Evolutionary conservation across 1,140 invertebrate species (phyloP).

Genomic region (Trichoplusia ni): DNA sequence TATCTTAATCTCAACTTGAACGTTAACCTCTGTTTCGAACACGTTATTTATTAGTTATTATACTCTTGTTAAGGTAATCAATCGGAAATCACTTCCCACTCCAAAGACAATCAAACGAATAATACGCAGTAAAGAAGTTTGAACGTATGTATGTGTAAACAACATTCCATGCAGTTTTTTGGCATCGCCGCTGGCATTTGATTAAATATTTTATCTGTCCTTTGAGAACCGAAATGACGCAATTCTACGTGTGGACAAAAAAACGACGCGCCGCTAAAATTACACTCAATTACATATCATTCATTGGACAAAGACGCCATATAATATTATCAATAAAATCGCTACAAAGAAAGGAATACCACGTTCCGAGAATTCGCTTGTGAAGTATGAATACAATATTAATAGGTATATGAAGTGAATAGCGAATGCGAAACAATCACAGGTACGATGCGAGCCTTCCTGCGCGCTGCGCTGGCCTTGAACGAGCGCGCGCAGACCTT

Average conservation of each 20-base stretch:
- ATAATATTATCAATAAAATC: neutral
- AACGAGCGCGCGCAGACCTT: constrained; percentile 57
- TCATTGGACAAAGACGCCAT: neutral
- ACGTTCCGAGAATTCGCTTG: neutral
- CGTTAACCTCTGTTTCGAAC: too few relatives aligned
- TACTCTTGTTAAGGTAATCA: neutral
- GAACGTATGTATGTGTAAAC: too few relatives aligned
- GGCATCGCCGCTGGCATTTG: constrained; percentile 46
- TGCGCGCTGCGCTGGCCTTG: constrained; percentile 60
- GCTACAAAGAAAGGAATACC: constrained; percentile 6
- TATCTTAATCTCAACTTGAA: too few relatives aligned
- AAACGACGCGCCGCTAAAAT: constrained; percentile 20
- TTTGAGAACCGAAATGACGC: constrained; percentile 50
- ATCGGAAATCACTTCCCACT: constrained; percentile 5
- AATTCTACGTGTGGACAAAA: constrained; percentile 53
- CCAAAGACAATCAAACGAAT: neutral
- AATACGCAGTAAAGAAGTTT: too few relatives aligned
- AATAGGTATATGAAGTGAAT: neutral
- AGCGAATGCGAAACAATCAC: constrained; percentile 13
- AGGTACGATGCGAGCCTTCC: constrained; percentile 38
- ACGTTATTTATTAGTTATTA: too few relatives aligned
- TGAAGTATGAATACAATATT: neutral
- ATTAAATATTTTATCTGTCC: constrained; percentile 58
- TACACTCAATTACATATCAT: constrained; percentile 1
- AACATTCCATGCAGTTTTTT: constrained; percentile 65